Conservation (phyloP, 2,113 vertebrate genomes). For the Peromyscus leucopus region DNA sequence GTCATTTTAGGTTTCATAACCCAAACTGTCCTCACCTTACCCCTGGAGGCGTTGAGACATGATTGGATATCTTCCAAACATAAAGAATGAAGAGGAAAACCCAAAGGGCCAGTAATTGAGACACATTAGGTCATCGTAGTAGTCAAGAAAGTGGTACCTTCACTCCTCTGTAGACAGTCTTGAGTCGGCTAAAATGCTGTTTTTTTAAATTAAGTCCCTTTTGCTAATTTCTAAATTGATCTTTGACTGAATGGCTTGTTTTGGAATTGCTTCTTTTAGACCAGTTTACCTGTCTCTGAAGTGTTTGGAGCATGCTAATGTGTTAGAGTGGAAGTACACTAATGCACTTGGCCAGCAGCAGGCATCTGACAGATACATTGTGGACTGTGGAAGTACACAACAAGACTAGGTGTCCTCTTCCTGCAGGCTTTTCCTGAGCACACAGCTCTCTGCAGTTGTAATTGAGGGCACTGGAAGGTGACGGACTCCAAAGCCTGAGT, state of each 20-base stretch:
- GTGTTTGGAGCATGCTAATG: background rate
- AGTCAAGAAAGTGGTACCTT: background rate
- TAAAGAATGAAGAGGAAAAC: constrained; percentile 10
- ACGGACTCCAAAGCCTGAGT: background rate
- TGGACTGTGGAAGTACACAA: background rate
- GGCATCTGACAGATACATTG: background rate
- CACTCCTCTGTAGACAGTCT: background rate
- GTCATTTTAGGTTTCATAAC: constrained; percentile 20
- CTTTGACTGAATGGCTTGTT: constrained; percentile 62
- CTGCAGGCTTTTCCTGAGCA: background rate
- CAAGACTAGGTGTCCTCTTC: background rate
- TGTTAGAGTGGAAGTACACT: background rate
- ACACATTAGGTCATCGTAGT: background rate
- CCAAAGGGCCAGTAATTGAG: background rate
- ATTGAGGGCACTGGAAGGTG: background rate
- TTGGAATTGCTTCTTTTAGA: constrained; percentile 30
- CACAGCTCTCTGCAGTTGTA: background rate
- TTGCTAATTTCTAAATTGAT: constrained; percentile 51
- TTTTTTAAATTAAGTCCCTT: constrained; percentile 58
- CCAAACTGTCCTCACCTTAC: background rate
- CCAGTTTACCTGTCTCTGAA: constrained; percentile 26
- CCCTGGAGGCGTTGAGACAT: background rate
- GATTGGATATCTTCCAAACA: background rate
- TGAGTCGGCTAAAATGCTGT: constrained; percentile 1
- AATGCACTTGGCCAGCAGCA: background rate